Evolutionary conservation across 1,140 invertebrate genomes (phyloP).

Genomic region (Drusus annulatus): DNA sequence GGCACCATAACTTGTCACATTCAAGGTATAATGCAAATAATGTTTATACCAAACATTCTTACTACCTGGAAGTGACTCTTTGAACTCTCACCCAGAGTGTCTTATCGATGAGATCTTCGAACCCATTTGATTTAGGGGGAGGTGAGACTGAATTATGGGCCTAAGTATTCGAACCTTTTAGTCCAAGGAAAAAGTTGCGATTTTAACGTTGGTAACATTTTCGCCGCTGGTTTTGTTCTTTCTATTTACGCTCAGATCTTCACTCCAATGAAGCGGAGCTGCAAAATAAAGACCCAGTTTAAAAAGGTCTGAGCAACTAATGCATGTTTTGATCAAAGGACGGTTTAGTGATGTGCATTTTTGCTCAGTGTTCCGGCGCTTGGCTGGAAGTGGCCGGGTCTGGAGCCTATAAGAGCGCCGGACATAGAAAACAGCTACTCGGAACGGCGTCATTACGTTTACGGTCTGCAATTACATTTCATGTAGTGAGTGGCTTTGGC

Average conservation of each 20-base stretch:
- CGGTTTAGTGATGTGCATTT: neutral
- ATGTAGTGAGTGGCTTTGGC: conserved; percentile 37
- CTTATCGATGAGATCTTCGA: too few species aligned
- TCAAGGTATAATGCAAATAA: too few species aligned
- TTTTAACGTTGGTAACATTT: conserved; percentile 7
- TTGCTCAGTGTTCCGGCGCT: neutral
- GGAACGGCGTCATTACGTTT: conserved; percentile 39
- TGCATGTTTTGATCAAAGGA: too few species aligned
- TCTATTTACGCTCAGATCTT: neutral
- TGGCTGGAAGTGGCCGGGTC: neutral
- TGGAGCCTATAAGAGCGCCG: neutral
- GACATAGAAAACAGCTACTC: conserved; percentile 36
- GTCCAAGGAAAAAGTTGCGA: conserved; percentile 8
- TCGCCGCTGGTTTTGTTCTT: conserved; percentile 18
- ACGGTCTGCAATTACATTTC: conserved; percentile 39
- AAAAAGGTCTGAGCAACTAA: neutral
- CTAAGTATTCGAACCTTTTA: conserved; percentile 36
- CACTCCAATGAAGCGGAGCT: neutral
- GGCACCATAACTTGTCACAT: too few species aligned
- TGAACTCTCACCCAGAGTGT: too few species aligned
- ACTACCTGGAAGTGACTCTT: too few species aligned
- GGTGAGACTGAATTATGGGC: neutral
- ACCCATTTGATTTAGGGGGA: too few species aligned
- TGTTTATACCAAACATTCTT: too few species aligned
- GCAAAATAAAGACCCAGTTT: neutral